Percentiles rank a stretch among this genome's conserved stretches.
phyloP scores from a whole-genome alignment of 2,888 invertebrate genomes.

The Drosophila siamana region DNA sequence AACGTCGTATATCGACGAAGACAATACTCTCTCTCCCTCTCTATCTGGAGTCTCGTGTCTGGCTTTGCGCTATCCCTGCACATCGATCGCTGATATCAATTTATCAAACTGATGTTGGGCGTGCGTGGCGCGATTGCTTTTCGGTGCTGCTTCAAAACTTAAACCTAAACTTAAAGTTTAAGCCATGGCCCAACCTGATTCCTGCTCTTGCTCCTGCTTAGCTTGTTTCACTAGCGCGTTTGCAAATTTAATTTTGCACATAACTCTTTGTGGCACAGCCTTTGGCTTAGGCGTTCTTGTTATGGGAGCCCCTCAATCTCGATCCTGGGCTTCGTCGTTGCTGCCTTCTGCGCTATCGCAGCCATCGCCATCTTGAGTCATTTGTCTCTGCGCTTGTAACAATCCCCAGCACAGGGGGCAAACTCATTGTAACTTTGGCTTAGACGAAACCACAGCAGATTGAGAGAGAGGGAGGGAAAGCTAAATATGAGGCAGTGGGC shows the following conservation, averaged over 20 bases:
- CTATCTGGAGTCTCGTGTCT: no score
- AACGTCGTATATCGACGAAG: conserved; percentile 21
- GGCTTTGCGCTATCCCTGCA: conserved; percentile 44
- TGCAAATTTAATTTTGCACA: conserved; percentile 81
- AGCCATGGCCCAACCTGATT: conserved; percentile 7
- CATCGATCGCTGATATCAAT: conserved; percentile 84
- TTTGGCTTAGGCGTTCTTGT: conserved; percentile 70
- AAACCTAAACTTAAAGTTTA: no score
- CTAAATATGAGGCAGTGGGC: conserved; percentile 60
- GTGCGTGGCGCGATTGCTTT: conserved; percentile 82
- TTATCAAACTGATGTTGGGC: conserved; percentile 84
- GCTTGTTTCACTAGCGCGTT: no score
- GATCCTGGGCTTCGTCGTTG: conserved; percentile 31
- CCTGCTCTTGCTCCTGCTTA: conserved; percentile 15
- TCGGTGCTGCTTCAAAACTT: conserved; percentile 53
- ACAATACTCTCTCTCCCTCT: conserved; percentile 33
- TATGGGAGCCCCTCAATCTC: conserved; percentile 18
- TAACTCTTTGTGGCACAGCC: conserved; percentile 73
- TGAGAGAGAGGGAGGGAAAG: neutral
- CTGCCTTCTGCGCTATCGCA: conserved; percentile 57
- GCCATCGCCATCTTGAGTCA: conserved; percentile 60
- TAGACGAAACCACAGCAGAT: conserved; percentile 56
- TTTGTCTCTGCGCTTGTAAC: conserved; percentile 79
- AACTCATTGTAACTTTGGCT: conserved; percentile 48
- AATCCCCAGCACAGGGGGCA: conserved; percentile 26